Evolutionary conservation across 2,888 invertebrate species (phyloP), one percentile per base, ranked within the genome.

Genomic region (Campoplex capitator): DNA sequence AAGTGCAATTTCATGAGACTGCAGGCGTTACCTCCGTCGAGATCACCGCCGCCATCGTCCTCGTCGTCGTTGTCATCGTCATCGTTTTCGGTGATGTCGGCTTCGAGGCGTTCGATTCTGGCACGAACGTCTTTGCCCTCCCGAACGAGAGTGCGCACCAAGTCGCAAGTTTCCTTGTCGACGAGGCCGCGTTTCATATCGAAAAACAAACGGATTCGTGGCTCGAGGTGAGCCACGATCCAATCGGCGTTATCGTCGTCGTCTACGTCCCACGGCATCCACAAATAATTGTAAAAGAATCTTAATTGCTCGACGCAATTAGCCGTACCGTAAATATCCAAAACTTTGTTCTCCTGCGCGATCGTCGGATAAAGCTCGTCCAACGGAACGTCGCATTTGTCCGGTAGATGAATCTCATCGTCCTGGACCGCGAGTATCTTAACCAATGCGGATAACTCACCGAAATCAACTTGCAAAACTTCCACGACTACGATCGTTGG

Each of bases 201-300:
- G 88, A 95, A 96, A 85, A 95, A 96, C 56, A 96, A 93, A 76
- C 95, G 94, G 51, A 96, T 94, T 76, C 96, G 95, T 0, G 95
- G 92, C 88, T 95, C 95, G 68, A 96, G 93, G 92, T 96, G 95
- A 83, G 95, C 94, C 56, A 94, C 93, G 35, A 95, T 94, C 96
- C 96, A 96, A 91, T 96, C 95, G n/a, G 94, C 94, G 1, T 95
- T 94, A 1, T 96, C 95, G 89, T 96, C 96, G 82, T 96, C 96
- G 80, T 97, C 96, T 67, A 95, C 94, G 88, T 97, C 97, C 97
- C 97, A 97, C 0, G 97, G 96, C 96, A 96, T 96, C 95, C 96
- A 96, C 58, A 97, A 93, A 88, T 96, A 95, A 54, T 95, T 95
- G 90, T 96, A 97, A 91, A 96, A 97, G 89, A 97, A 97, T 90